Evolutionary conservation across 2,888 invertebrate genomes (phyloP), one percentile per base, ranked within the genome.

Genomic region (Aphodius sticticus): DNA sequence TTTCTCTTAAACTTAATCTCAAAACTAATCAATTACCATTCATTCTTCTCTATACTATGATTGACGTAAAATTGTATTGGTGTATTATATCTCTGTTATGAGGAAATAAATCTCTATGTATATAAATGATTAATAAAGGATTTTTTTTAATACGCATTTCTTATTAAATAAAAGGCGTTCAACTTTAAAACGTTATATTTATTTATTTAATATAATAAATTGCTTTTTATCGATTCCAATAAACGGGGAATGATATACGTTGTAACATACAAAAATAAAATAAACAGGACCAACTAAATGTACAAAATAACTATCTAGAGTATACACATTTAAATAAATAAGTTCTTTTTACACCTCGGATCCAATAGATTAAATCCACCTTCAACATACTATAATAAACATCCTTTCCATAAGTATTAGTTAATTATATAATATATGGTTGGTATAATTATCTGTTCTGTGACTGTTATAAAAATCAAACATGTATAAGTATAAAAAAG

Each of bases 151-250:
- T 53, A 53, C 6, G 53, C 7, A 9, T 5, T 3, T 53, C 12
- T 53, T 53, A 53, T 53, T 9, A 53, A 53, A 53, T 9, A 53
- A 53, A 53, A 3, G 12, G 1, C 2, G 6, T 1, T 53, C 12
- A 53, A 53, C 53, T 53, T 53, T 53, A 53, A 53, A 53, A 53
- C 53, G 53, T 53, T 53, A 53, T 53, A 53, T 53, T 53, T 53
- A 53, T 53, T 53, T 53, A 53, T 53, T 53, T 53, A 53, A 53
- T 53, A 53, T 53, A 53, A 53, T 53, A 53, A 53, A 9, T 53
- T 53, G 53, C 53, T 3, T 53, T 26, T 53, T 53, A 53, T 53
- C 53, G 12, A 9, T 53, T 53, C 53, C 53, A 53, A 53, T 53
- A 53, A 53, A 53, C 53, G 6, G 53, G 53, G 53, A 53, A 53